Base-by-base conservation (phyloP, 1,140 invertebrate genomes). In the Bombus balteatus region DNA sequence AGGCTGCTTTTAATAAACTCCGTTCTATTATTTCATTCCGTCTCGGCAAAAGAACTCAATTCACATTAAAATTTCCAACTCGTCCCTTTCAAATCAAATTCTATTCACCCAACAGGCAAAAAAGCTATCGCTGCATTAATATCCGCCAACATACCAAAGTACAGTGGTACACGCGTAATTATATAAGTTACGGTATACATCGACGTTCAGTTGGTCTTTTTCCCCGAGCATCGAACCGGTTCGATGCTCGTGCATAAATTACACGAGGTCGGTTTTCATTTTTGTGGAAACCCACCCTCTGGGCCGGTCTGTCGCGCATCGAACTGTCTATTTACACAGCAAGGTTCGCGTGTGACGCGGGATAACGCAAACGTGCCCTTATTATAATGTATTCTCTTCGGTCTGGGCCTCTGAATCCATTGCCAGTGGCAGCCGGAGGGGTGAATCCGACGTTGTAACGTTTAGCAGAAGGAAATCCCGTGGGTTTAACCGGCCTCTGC, bases 301-400 rank as follows among this genome's bases (percentile, higher is more conserved):
- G 1, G 32, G 22, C 3, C 18, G 41, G 15, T 12, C 53, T 18
- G 32, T 57, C 57, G 75, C 57, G 59, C 34, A 57, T 39, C 53
- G 13, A 53, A 68, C 74, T 74, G 41, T 53, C 13, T 74, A 79
- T 89, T 80, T 86, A 43, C 70, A 89, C 71, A 89, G 65, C 32
- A 22, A 82, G 65, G 59, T 86, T 70, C 65, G 79, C 41, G 65
- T 78, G 78, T 70, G 81, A 73, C 66, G 75, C 82, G 37, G 41
- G 28, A 41, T 43, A 57, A 59, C 39, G 83, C 71, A 86, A 89
- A 86, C 72, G 43, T 76, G 87, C 76, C 87, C 84, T 89, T 89
- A 89, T 89, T 89, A 89, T 89, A 89, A 89, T 89, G 88, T 83
- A 89, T 89, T 89, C 88, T 87, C 88, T 83, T 89, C 83, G 88